These are phyloP conservation scores for Rhinogobio ventralis DNA, from an alignment of 2,797 vertebrate genomes.

Conservation along the genomic window DNA sequence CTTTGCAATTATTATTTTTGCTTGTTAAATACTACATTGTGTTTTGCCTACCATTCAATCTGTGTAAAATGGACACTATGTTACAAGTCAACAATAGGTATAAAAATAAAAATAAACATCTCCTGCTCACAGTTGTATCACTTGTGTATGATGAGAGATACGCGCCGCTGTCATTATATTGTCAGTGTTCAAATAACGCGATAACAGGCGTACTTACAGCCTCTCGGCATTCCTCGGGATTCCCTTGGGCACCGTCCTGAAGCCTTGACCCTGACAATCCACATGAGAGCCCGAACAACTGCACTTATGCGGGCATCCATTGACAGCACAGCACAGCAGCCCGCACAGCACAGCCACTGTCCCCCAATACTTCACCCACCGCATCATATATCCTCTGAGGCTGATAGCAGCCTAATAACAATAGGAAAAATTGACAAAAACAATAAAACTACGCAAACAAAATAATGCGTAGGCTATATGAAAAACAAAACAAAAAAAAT, in stretches of 20 bases:
- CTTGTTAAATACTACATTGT: not conserved
- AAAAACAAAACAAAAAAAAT: not conserved
- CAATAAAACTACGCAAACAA: not conserved
- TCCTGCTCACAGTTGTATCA: not conserved
- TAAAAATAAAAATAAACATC: not conserved
- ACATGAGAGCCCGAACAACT: constrained; percentile 95
- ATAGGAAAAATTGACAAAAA: constrained; percentile 43
- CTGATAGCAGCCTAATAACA: constrained; percentile 53
- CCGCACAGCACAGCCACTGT: constrained; percentile 67
- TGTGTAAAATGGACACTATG: not conserved
- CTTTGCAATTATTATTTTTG: not conserved
- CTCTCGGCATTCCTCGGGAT: constrained; percentile 94
- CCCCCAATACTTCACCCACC: constrained; percentile 66
- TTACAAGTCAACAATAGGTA: not conserved
- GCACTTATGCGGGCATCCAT: constrained; percentile 94
- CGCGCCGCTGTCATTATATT: constrained; percentile 19
- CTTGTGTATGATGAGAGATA: not conserved
- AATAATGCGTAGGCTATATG: not conserved
- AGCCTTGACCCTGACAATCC: constrained; percentile 95
- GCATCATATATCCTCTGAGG: constrained; percentile 64
- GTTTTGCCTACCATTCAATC: not conserved
- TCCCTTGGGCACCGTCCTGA: constrained; percentile 89
- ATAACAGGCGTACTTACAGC: constrained; percentile 85
- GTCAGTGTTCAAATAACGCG: not conserved
- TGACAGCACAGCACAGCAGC: constrained; percentile 71